Percentiles rank a stretch among this genome's conserved stretches.
Conservation (phyloP, 2,113 vertebrate species). For the Siniperca chuatsi region DNA sequence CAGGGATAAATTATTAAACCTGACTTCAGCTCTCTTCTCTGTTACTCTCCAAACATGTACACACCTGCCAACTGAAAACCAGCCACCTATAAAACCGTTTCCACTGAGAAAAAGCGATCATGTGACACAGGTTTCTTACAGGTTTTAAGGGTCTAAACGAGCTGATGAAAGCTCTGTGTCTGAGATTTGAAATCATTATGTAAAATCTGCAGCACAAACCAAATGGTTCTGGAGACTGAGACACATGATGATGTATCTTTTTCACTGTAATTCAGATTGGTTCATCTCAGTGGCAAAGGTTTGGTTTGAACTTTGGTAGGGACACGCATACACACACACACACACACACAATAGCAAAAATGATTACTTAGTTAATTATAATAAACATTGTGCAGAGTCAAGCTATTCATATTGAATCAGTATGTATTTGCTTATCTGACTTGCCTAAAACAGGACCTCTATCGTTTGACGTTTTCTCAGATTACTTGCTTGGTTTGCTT, state of each 20-base stretch:
- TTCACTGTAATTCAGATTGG: not conserved
- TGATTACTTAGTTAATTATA: too few relatives aligned
- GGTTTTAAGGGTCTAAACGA: not conserved
- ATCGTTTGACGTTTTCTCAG: too few relatives aligned
- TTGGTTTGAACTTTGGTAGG: not conserved
- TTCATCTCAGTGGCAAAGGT: not conserved
- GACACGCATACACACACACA: not conserved
- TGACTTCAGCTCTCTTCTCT: not conserved
- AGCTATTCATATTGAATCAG: too few relatives aligned
- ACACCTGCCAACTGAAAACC: not conserved
- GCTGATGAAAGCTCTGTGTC: not conserved
- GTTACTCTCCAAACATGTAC: not conserved
- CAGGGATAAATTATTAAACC: slow-evolving; percentile 17
- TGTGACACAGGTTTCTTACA: too few relatives aligned
- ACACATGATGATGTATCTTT: not conserved
- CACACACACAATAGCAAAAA: too few relatives aligned
- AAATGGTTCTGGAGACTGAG: not conserved
- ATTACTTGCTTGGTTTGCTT: too few relatives aligned
- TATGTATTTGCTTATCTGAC: too few relatives aligned
- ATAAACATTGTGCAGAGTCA: too few relatives aligned
- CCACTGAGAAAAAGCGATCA: not conserved
- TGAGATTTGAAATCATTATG: not conserved
- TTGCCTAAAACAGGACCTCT: too few relatives aligned
- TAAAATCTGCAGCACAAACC: too few relatives aligned
- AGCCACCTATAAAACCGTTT: not conserved